Percentiles rank a stretch among this genome's conserved stretches.
Evolutionary conservation across 2,113 vertebrate genomes (phyloP).

Genomic region (Muntiacus muntjak): DNA sequence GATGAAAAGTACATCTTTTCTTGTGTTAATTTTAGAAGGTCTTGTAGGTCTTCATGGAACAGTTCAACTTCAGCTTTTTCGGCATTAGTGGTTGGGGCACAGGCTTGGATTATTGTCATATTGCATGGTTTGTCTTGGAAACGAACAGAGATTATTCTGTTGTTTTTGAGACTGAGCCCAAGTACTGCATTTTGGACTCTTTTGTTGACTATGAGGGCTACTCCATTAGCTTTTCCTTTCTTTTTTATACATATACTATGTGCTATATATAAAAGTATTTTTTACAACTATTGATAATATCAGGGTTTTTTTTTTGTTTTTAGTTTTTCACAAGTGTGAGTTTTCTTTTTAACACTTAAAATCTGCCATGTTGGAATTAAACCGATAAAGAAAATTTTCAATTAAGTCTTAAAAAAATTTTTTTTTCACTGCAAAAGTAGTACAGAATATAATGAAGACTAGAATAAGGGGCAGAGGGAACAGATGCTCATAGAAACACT

Average conservation of each 20-base stretch:
- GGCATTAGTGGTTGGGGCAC: neutral
- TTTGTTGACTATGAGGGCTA: neutral
- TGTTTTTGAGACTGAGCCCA: neutral
- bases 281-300: neutral
- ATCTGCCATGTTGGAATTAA: neutral
- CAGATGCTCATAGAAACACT: neutral
- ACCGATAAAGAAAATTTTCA: neutral
- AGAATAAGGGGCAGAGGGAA: neutral
- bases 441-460: neutral
- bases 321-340: slow-evolving; percentile 1
- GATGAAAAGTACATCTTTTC: neutral
- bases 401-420: neutral
- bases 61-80: neutral
- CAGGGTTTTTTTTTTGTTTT: neutral
- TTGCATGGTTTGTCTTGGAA: neutral
- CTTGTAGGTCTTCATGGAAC: neutral
- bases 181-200: neutral
- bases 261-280: neutral
- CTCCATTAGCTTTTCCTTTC: neutral
- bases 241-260: neutral
- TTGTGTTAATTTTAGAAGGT: neutral
- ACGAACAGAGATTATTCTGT: neutral
- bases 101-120: neutral
- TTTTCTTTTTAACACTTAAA: neutral
- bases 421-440: neutral